Percentiles rank a stretch among this genome's conserved stretches.
These are phyloP conservation scores for Bruchidius siliquastri DNA, from an alignment of 2,888 invertebrate genomes.

Conservation along the genomic window DNA sequence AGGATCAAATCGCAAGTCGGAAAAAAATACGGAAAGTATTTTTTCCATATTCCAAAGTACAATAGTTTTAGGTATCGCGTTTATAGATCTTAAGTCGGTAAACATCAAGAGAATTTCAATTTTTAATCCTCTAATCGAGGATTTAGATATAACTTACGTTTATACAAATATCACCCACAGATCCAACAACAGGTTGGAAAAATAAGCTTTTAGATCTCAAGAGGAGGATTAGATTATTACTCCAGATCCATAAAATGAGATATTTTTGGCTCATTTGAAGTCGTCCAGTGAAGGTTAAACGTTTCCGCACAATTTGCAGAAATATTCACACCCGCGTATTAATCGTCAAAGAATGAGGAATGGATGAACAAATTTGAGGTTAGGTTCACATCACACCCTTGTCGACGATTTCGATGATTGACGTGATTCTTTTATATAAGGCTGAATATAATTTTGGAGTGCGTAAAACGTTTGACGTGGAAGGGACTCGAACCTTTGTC, in stretches of 20 bases:
- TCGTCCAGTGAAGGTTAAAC: not conserved
- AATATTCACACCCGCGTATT: not conserved
- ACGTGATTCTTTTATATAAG: too few relatives aligned
- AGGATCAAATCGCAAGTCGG: not conserved
- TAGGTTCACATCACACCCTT: too few relatives aligned
- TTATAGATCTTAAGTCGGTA: not conserved
- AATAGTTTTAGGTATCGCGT: not conserved
- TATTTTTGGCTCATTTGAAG: not conserved
- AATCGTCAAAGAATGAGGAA: too few relatives aligned
- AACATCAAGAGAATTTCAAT: not conserved
- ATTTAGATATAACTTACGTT: not conserved
- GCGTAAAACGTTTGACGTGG: too few relatives aligned
- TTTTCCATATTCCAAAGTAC: not conserved
- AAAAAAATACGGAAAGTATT: not conserved
- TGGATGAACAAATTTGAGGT: too few relatives aligned
- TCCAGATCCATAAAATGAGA: not conserved
- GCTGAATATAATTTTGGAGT: too few relatives aligned
- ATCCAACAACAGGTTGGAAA: not conserved
- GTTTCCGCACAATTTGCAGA: not conserved
- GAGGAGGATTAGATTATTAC: not conserved
- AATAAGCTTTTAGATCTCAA: not conserved
- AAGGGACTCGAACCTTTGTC: too few relatives aligned
- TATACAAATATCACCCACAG: not conserved
- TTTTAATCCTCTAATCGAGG: not conserved
- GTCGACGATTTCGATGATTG: too few relatives aligned